These are phyloP conservation scores for Halcyon badia DNA, from an alignment of 2,797 vertebrate species.

Conservation along the genomic window DNA sequence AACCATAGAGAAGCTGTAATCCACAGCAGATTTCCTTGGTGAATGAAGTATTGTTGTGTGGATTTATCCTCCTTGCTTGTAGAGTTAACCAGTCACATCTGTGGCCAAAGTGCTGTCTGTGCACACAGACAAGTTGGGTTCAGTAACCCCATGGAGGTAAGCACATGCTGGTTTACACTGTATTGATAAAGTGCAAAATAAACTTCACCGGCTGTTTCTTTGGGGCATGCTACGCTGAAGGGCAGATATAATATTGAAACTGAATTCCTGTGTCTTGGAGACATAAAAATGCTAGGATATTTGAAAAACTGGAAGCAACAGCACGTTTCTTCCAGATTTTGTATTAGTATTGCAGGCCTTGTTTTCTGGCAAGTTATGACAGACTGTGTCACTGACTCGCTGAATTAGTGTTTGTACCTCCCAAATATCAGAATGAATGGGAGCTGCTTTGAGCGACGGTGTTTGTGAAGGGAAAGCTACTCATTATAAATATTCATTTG, in stretches of 20 bases:
- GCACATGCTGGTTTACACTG: conserved; percentile 80
- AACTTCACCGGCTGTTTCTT: conserved; percentile 79
- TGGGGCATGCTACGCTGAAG: conserved; percentile 70
- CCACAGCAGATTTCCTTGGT: conserved; percentile 92
- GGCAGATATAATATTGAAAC: conserved; percentile 26
- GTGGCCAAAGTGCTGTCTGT: conserved; percentile 82
- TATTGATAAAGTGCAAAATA: conserved; percentile 81
- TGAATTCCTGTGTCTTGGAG: not conserved
- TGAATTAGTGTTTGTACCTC: conserved; percentile 53
- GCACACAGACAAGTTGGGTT: conserved; percentile 83
- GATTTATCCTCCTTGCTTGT: conserved; percentile 86
- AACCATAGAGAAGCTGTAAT: conserved; percentile 91
- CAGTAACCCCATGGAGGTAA: conserved; percentile 79
- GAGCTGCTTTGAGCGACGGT: conserved; percentile 58
- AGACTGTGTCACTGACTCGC: not conserved
- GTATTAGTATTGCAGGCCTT: not conserved
- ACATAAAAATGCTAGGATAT: not conserved
- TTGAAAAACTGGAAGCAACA: not conserved
- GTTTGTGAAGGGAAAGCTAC: conserved; percentile 72
- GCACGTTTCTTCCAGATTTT: not conserved
- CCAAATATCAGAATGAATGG: conserved; percentile 38
- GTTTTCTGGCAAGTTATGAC: not conserved
- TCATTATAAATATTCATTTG: conserved; percentile 83
- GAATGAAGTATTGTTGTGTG: conserved; percentile 91
- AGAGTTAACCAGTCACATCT: conserved; percentile 92